Conservation (phyloP, 2,113 vertebrate species). For the zebrafish (Danio rerio) region GRCz12tu NC_133186.1:23642001-23642500, state of each 20-base stretch:
- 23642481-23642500: constrained; percentile 14
- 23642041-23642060: too few relatives aligned
- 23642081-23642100: too few relatives aligned
- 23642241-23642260: neutral
- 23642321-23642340: neutral
- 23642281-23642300: neutral
- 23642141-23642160: too few relatives aligned
- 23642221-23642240: too few relatives aligned
- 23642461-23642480: constrained; percentile 12
- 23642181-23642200: too few relatives aligned
- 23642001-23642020: too few relatives aligned
- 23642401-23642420: constrained; percentile 1
- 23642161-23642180: too few relatives aligned
- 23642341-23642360: neutral
- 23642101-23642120: too few relatives aligned
- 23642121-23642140: too few relatives aligned
- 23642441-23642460: constrained; percentile 31
- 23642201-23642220: too few relatives aligned
- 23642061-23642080: too few relatives aligned
- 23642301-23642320: neutral
- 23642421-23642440: constrained; percentile 21
- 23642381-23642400: neutral
- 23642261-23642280: neutral
- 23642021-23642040: too few relatives aligned
- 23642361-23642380: constrained; percentile 16